Percentiles rank a stretch among this genome's conserved stretches.
phyloP scores from a whole-genome alignment of 92 coral and sea anemone genomes.

The Actinernus sp. region DNA sequence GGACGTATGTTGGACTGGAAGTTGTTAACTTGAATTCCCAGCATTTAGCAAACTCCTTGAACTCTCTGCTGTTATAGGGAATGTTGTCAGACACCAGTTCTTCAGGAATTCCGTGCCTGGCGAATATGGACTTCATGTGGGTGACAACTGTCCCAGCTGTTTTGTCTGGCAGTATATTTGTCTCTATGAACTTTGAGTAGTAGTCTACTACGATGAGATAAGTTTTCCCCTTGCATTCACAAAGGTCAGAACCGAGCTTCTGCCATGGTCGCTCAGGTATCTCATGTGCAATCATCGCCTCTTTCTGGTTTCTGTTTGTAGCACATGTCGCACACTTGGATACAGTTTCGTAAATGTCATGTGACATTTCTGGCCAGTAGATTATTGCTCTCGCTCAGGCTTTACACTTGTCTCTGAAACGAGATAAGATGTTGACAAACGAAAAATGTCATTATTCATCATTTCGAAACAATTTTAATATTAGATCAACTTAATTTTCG shows the following conservation, averaged over 20 bases:
- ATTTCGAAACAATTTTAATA: no score
- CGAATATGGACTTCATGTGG: conserved; percentile 60
- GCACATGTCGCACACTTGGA: no score
- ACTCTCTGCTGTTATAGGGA: conserved; percentile 66
- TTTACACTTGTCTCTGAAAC: no score
- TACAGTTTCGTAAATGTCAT: no score
- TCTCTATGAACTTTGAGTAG: conserved; percentile 64
- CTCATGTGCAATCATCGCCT: conserved; percentile 37
- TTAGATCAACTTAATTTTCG: no score
- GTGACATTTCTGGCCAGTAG: no score
- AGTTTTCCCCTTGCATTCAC: conserved; percentile 53
- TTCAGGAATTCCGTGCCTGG: conserved; percentile 72
- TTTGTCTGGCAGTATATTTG: conserved; percentile 46
- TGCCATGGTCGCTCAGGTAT: conserved; percentile 71
- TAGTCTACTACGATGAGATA: conserved; percentile 64
- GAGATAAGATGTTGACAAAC: no score
- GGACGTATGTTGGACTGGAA: conserved; percentile 65
- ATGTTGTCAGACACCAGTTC: conserved; percentile 68
- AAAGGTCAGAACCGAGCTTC: conserved; percentile 54
- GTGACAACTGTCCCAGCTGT: conserved; percentile 50
- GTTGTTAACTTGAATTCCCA: conserved; percentile 69
- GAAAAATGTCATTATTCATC: no score
- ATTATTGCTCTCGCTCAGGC: no score
- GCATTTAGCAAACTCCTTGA: conserved; percentile 55
- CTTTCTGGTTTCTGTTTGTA: conserved; percentile 36